These are phyloP conservation scores for Sebastes cheni DNA, from an alignment of 2,797 vertebrate genomes.

Conservation along the genomic window DNA sequence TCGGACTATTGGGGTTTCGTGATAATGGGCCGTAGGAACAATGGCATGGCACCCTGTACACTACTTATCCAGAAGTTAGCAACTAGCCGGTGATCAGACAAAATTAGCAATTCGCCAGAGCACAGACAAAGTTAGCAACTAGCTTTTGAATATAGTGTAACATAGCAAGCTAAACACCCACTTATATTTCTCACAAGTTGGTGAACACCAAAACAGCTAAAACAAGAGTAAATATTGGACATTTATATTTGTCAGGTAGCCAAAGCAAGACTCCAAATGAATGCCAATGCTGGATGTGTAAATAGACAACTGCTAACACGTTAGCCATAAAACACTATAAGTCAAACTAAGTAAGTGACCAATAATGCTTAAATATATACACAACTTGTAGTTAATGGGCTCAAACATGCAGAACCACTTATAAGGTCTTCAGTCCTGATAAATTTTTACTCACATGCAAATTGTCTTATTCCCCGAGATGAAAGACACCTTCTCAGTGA, in stretches of 20 bases:
- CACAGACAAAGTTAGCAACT: not conserved
- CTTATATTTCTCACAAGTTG: not conserved
- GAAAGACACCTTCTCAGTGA: constrained; percentile 25
- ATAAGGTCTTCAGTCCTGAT: not conserved
- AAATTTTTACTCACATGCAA: not conserved
- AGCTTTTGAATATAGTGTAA: not conserved
- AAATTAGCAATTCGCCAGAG: too few species aligned
- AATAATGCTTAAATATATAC: not conserved
- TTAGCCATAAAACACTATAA: not conserved
- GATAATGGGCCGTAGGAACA: too few species aligned
- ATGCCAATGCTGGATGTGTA: not conserved
- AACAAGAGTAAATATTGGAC: not conserved
- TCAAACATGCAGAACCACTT: not conserved
- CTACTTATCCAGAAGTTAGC: not conserved
- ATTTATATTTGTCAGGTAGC: not conserved
- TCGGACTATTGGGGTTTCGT: too few species aligned
- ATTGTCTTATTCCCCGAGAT: not conserved
- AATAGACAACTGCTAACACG: too few species aligned
- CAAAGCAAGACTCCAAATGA: not conserved
- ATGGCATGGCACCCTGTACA: not conserved
- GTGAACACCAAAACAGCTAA: not conserved
- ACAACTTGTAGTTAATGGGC: not conserved
- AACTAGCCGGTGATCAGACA: not conserved
- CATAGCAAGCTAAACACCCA: not conserved
- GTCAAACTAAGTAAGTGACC: not conserved